Base-by-base conservation (phyloP, 2,888 invertebrate genomes). In the Hypercompe scribonia region DNA sequence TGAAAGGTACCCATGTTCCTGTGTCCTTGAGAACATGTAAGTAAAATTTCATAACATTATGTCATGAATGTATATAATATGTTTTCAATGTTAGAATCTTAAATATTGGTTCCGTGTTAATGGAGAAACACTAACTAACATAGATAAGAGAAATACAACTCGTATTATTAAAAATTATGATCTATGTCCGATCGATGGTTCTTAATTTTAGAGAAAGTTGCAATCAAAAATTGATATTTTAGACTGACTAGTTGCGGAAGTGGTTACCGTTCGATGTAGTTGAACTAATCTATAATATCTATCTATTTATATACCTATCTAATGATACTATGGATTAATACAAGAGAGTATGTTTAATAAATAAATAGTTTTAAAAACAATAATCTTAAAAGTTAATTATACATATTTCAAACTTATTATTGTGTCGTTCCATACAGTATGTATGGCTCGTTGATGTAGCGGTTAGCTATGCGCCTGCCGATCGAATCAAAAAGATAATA, bases 141-240 rank as follows among this genome's bases (percentile, higher is more conserved):
- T 66, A 31, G 66, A 61, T 31, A 61, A 15, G 11, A 31, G 15
- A 46, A 42, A n/a, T 10, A 24, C 46, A 33, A 13, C 33, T 66
- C 33, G 13, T 66, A 66, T 42, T 28, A 65, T 65, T 65, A 65
- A 65, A 31, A 33, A 66, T 46, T 66, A 66, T 33, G 46, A 66
- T 66, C 21, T 46, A 46, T 46, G 42, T 66, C 21, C 33, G 46
- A 31, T 42, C 42, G 13, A 46, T 46, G 42, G 66, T 42, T 42
- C 11, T 31, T 66, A 66, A 66, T 46, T 46, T 21, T 46, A 66
- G 66, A 66, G 66, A 66, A 66, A 66, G 46, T 24, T 65, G 5
- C 46, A 50, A 58, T 31, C 33, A 21, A 33, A 31, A 31, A 42
- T 65, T 66, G 46, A 21, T 66, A 28, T 28, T 15, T 28, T 28